Evolutionary conservation across 2,888 invertebrate genomes (phyloP), one percentile per base, ranked within the genome.

Genomic region (Ormyrus rosae): DNA sequence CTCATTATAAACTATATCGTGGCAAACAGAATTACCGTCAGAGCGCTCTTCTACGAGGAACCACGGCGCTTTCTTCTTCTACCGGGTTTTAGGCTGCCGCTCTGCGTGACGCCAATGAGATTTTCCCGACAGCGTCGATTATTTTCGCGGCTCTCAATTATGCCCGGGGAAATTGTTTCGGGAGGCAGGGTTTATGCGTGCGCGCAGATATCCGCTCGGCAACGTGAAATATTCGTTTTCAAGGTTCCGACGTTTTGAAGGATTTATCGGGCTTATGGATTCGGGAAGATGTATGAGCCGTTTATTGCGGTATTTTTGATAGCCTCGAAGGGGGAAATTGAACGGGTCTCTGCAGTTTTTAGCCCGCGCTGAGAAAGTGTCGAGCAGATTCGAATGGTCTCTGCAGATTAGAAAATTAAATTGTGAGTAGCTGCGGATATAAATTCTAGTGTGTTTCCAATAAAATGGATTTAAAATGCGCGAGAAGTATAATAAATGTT

Each of bases 1-100:
- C 78, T 78, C 68, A 73, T 78, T 78, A 78, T 67, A 78, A 13
- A 78, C 72, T 78, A 73, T 73, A 78, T 73, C 73, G 65, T 60
- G 10, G 61, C 63, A 64, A 70, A 78, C 64, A 50, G 19, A 78
- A 78, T 78, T 78, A 78, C 50, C 64, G 50, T 69, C 46, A 53
- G 10, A 53, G 53, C 0, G 34, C 5, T 13, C 13, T 13, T 13
- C 13, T 13, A 13, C 13, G 13, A 45, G 46, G 19, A 58, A 5
- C 5, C 71, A 13, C 13, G 13, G 13, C 13, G 13, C 13, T 13
- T 13, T 13, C 13, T 13, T 13, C 13, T 13, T 13, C 13, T 13
- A 13, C 13, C 13, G 10, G 56, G 11, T n/a, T 5, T 56, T 56
- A 11, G 0, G 5, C n/a, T 13, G 13, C 13, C 56, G 63, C 13